Conservation (phyloP, 1,140 invertebrate species). For the Trialeurodes vaporariorum region DNA sequence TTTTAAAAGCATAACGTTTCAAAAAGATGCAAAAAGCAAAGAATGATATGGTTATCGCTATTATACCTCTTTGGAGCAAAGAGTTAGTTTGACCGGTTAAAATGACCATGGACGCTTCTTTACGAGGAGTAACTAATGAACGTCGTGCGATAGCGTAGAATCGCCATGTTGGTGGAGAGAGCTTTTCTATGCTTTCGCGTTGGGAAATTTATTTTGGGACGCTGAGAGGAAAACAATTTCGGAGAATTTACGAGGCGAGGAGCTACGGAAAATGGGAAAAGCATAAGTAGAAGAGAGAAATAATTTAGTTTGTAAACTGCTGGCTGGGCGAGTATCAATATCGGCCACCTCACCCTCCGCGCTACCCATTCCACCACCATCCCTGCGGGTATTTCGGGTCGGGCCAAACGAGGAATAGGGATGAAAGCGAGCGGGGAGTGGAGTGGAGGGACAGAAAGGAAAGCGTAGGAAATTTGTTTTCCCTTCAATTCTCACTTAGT, state of each 20-base stretch:
- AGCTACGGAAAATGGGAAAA: background rate
- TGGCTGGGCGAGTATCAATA: background rate
- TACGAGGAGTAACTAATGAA: too few relatives aligned
- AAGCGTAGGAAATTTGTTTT: background rate
- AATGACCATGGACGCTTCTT: too few relatives aligned
- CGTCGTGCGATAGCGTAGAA: too few relatives aligned
- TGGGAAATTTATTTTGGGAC: too few relatives aligned
- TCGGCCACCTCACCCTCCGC: background rate
- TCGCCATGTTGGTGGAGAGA: too few relatives aligned
- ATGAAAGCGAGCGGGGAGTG: background rate
- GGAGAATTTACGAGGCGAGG: background rate
- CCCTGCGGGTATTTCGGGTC: background rate
- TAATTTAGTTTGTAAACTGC: constrained; percentile 1
- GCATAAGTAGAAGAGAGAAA: background rate
- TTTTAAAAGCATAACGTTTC: too few relatives aligned
- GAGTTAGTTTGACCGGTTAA: too few relatives aligned
- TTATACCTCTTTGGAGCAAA: too few relatives aligned
- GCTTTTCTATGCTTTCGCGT: too few relatives aligned
- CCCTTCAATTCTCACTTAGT: background rate
- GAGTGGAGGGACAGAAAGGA: background rate
- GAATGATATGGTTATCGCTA: too few relatives aligned
- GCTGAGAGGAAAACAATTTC: background rate
- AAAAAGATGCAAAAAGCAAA: too few relatives aligned
- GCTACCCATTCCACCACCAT: too few relatives aligned
- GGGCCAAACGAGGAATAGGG: background rate